Conservation (phyloP, 2,113 vertebrate genomes). For the Colistium nudipinnis region DNA sequence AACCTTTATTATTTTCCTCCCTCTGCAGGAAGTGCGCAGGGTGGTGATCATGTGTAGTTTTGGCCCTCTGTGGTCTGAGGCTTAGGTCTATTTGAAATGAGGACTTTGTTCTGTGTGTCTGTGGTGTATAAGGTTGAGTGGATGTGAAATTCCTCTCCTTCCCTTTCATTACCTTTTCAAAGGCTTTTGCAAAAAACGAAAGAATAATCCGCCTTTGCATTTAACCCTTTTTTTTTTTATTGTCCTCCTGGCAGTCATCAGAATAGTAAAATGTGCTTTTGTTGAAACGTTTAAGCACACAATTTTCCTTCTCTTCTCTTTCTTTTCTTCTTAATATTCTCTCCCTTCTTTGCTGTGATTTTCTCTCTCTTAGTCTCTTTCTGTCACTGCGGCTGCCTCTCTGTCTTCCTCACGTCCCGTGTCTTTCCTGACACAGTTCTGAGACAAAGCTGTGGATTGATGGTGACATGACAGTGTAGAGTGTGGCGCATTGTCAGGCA, state of each 20-base stretch:
- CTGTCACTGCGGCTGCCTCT: conserved; percentile 35
- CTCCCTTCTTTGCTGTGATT: background rate
- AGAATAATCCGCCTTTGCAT: conserved; percentile 44
- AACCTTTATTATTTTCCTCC: conserved; percentile 31
- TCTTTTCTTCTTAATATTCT: conserved; percentile 1
- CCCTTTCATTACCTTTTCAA: conserved; percentile 82
- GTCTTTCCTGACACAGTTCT: conserved; percentile 52
- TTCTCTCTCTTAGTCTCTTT: conserved; percentile 32
- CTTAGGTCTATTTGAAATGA: conserved; percentile 36
- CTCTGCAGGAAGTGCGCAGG: conserved; percentile 27
- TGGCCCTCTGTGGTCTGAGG: conserved; percentile 43
- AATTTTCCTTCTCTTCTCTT: background rate
- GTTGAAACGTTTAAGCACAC: conserved; percentile 16
- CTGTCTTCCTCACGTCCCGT: conserved; percentile 30
- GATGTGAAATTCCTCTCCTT: conserved; percentile 46
- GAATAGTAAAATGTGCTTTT: conserved; percentile 11
- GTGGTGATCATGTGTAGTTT: conserved; percentile 50
- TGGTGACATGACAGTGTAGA: conserved; percentile 64
- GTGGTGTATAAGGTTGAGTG: conserved; percentile 32
- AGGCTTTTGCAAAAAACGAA: conserved; percentile 74
- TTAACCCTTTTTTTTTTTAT: conserved; percentile 19
- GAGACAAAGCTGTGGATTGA: conserved; percentile 66
- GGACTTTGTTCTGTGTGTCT: conserved; percentile 34
- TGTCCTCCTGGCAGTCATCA: conserved; percentile 8
- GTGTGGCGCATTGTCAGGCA: conserved; percentile 59